Evolutionary conservation across 2,888 invertebrate species (phyloP).

Genomic region (Noctuana brunneofusca): DNA sequence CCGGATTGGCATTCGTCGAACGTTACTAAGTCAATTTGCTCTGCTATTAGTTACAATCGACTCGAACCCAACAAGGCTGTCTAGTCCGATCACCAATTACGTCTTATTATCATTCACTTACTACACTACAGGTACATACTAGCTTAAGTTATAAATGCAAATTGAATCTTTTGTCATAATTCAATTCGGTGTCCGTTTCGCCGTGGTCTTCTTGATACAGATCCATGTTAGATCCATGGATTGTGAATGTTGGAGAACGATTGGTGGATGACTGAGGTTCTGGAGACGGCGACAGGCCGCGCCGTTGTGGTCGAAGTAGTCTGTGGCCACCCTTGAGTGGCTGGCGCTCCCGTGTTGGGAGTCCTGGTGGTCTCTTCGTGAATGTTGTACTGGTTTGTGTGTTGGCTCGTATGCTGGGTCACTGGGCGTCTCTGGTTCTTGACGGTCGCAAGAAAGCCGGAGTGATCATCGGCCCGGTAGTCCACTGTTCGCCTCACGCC

Average conservation of each 20-base stretch:
- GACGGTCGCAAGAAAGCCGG: conserved; percentile 81
- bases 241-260: conserved; percentile 53
- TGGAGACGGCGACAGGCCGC: conserved; percentile 57
- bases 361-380: conserved; percentile 41
- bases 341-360: conserved; percentile 42
- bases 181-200: conserved; percentile 46
- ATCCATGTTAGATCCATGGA: conserved; percentile 54
- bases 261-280: conserved; percentile 63
- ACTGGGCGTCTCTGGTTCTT: conserved; percentile 44
- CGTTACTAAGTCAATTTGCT: conserved; percentile 53
- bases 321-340: conserved; percentile 44
- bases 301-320: conserved; percentile 45
- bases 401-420: conserved; percentile 30
- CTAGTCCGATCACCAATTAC: conserved; percentile 55
- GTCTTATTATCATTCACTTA: conserved; percentile 49
- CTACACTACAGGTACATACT: conserved; percentile 47
- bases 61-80: conserved; percentile 49
- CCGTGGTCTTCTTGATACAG: conserved; percentile 26
- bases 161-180: conserved; percentile 43
- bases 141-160: conserved; percentile 46
- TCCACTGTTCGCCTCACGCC: conserved; percentile 80
- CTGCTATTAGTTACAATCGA: conserved; percentile 46
- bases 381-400: conserved; percentile 38
- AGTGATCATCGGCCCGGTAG: conserved; percentile 78
- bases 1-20: conserved; percentile 45